Evolutionary conservation across 2,888 invertebrate genomes (phyloP).

Genomic region (Apotomis capreana): DNA sequence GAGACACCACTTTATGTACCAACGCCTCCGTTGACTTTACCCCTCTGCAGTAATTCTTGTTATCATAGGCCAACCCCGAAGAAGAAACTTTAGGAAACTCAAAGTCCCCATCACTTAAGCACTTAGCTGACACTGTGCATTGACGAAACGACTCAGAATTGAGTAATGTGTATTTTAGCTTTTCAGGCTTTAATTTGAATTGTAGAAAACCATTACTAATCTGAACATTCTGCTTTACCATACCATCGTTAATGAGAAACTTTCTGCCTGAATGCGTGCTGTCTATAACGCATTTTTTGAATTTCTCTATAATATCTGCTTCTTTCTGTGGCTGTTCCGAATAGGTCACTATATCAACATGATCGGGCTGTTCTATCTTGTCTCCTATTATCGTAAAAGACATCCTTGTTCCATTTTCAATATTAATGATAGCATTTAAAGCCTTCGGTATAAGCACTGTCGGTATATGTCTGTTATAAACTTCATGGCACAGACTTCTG

Average conservation of each 20-base stretch:
- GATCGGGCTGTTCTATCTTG: conserved; percentile 66
- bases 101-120: conserved; percentile 63
- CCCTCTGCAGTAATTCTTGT: conserved; percentile 75
- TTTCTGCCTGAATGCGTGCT: conserved; percentile 75
- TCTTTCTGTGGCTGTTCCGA: conserved; percentile 65
- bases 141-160: conserved; percentile 79
- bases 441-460: conserved; percentile 81
- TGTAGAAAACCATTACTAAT: conserved; percentile 68
- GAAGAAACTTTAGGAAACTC: conserved; percentile 55
- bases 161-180: conserved; percentile 75
- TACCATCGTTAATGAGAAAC: conserved; percentile 81
- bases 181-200: conserved; percentile 75
- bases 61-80: conserved; percentile 69
- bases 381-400: conserved; percentile 74
- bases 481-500: conserved; percentile 71
- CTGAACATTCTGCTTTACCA: conserved; percentile 73
- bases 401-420: conserved; percentile 83
- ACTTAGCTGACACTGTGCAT: conserved; percentile 74
- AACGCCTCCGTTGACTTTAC: conserved; percentile 78
- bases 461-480: conserved; percentile 71
- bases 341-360: conserved; percentile 80
- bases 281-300: conserved; percentile 80
- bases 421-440: conserved; percentile 79
- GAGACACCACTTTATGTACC: conserved; percentile 63
- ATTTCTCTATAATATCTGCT: conserved; percentile 68